Evolutionary conservation across 1,140 invertebrate species (phyloP), one percentile per base, ranked within the genome.

Genomic region (Drosophila tristis): DNA sequence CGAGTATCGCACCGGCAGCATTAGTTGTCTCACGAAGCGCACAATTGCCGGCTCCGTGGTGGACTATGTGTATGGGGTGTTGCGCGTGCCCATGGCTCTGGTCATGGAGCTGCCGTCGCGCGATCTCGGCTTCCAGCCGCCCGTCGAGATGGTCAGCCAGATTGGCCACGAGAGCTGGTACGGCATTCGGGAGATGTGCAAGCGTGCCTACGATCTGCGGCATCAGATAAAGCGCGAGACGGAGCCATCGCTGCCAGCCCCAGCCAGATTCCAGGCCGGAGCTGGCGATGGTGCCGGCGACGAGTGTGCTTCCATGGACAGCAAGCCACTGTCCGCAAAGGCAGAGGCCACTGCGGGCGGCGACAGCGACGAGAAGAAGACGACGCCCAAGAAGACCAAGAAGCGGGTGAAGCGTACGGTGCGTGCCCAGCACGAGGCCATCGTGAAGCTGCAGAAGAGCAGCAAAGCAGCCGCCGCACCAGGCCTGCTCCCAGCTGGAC

Each of bases 101-200:
- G 94, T 95, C 0, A 94, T 96, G 91, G 96, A 96, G 90, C 85
- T 96, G 42, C 94, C 95, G 39, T 93, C 92, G 6, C 93, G 94
- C 5, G 80, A 87, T 6, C 93, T 93, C 39, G 95, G 95, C 26
- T 96, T 96, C 79, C 82, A 94, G n/a, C 92, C 95, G 2, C 95
- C 95, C 5, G 86, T 92, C 4, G 80, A 91, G 4, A 92, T 95
- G 78, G 94, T 96, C 45, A 91, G 94, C 42, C 93, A 94, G 8
- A 93, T 94, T 43, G 94, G 92, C 0, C 90, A 93, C 65, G 95
- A 96, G 81, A 91, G 90, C 57, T 92, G 91, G 91, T 85, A 80
- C n/a, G 91, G 89, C 26, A 91, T 92, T 26, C 78, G 91, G 2
- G 91, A 91, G 57, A 92, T 92, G 91, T 91, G 91, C 53, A 90